phyloP scores from a whole-genome alignment of 1,140 invertebrate genomes.

The Catajapyx aquilonaris region DNA sequence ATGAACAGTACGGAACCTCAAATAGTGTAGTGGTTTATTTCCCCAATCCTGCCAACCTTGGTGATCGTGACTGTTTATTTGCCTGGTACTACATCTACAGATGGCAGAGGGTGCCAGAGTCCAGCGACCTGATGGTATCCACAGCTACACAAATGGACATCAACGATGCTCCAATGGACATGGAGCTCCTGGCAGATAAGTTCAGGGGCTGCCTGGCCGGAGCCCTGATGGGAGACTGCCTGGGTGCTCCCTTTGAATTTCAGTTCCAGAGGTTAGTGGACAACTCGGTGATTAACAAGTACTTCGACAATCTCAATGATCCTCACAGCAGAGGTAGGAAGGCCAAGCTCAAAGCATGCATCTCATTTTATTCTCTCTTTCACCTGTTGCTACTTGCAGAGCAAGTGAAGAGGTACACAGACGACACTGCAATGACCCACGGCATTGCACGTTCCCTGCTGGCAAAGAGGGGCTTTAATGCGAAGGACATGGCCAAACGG shows the following conservation, averaged over 20 bases:
- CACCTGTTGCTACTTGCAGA: slow-evolving; percentile 19
- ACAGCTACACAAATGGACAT: too few relatives aligned
- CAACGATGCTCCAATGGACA: too few relatives aligned
- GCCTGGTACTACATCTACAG: too few relatives aligned
- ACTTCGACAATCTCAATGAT: background rate
- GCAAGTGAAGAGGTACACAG: slow-evolving; percentile 39
- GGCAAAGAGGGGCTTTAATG: slow-evolving; percentile 30
- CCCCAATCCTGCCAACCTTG: too few relatives aligned
- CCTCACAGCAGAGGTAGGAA: too few relatives aligned
- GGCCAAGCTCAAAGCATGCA: background rate
- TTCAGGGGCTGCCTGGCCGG: slow-evolving; percentile 45
- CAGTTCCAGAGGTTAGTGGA: too few relatives aligned
- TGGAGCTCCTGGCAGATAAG: slow-evolving; percentile 26
- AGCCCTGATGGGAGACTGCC: slow-evolving; percentile 45
- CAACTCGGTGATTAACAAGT: too few relatives aligned
- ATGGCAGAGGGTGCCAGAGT: too few relatives aligned
- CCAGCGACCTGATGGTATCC: too few relatives aligned
- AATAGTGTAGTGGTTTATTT: too few relatives aligned
- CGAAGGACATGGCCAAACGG: slow-evolving; percentile 32
- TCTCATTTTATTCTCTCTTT: background rate
- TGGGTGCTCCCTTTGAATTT: slow-evolving; percentile 47
- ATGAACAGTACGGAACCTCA: too few relatives aligned
- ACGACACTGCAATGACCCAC: slow-evolving; percentile 58
- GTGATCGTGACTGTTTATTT: too few relatives aligned
- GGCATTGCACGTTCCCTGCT: slow-evolving; percentile 38